Base-by-base conservation (phyloP, 2,113 vertebrate genomes). In the Gyps fulvus region DNA sequence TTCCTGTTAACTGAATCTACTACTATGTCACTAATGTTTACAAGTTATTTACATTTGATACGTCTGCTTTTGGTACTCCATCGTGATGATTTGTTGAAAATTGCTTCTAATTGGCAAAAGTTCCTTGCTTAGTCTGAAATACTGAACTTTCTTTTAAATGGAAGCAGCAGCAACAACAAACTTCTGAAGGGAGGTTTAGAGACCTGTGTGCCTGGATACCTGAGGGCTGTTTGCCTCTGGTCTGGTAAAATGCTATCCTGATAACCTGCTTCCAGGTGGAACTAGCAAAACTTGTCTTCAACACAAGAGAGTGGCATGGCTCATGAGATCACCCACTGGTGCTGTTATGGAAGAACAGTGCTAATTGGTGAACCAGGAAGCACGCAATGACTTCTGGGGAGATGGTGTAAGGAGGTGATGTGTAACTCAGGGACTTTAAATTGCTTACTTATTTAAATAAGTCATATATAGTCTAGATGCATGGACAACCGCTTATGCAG, bases 361-460 rank as follows among this genome's bases (percentile, higher is more conserved):
- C 34, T 62, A 52, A 27, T 0, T 42, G 54, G 25, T 76, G 71
- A 76, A 76, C 36, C 38, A 71, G 57, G 69, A 89, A 69, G 55
- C 23, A 27, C 0, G 2, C 45, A 8, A 2, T 54, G 36, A 43
- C 40, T 71, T 72, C 34, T 85, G 74, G 87, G 59, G 58, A 73
- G 38, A 11, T 43, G 50, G 11, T 65, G 7, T 70, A 42, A 91
- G 40, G 61, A 59, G 43, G 40, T 1, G 7, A 32, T 0, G 2
- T 83, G 81, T 58, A 87, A 95, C 94, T 97, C 96, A 96, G 96
- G 96, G 96, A 96, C 79, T 95, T 96, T 0, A 65, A 72, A 69
- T 69, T 83, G 82, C 81, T 73, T 54, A 21, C 31, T 66, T 76
- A 45, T 45, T 84, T 85, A 47, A 95, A 23, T 78, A 59, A 83